phyloP scores from a whole-genome alignment of 2,797 vertebrate species.

The Limosa lapponica region DNA sequence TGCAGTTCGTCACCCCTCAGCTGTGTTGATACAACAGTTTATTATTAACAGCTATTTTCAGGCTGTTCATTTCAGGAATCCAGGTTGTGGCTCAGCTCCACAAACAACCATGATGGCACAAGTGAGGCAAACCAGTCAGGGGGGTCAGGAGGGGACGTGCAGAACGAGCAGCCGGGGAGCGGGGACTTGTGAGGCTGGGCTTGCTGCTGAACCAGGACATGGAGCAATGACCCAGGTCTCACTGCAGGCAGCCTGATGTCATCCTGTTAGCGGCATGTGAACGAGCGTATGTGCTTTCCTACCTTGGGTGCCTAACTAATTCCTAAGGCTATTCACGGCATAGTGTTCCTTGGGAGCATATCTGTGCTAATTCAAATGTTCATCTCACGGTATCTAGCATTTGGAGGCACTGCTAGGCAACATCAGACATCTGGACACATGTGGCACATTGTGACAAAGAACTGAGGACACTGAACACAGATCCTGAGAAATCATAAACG shows the following conservation, averaged over 20 bases:
- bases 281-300: neutral
- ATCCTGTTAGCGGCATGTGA: neutral
- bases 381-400: neutral
- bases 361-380: neutral
- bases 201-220: neutral
- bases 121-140: rapidly evolving
- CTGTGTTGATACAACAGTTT: conserved; percentile 9
- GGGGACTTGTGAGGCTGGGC: neutral
- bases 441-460: neutral
- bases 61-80: neutral
- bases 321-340: neutral
- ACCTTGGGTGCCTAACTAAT: rapidly evolving
- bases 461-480: neutral
- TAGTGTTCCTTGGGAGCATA: neutral
- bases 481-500: neutral
- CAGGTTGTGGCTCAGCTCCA: neutral
- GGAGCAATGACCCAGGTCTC: neutral
- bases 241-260: neutral
- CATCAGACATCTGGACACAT: neutral
- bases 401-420: neutral
- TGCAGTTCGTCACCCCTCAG: conserved; percentile 5
- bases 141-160: neutral
- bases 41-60: conserved; percentile 7
- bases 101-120: neutral
- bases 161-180: neutral